phyloP scores from a whole-genome alignment of 2,888 invertebrate genomes.

The Apodemia zela region DNA sequence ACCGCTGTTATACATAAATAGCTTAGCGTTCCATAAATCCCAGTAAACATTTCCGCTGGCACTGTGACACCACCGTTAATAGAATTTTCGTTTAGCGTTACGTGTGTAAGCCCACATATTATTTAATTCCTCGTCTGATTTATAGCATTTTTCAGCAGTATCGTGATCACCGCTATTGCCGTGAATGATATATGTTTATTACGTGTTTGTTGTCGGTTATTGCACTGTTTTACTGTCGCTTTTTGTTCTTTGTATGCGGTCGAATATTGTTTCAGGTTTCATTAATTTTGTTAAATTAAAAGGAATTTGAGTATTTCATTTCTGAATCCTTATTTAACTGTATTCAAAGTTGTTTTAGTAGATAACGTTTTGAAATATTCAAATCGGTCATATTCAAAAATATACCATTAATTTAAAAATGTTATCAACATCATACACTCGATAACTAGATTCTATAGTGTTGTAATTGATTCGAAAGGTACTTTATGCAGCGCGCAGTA shows the following conservation, averaged over 20 bases:
- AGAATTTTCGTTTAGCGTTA: slow-evolving; percentile 17
- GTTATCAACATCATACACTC: too few species aligned
- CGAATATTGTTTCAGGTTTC: neutral
- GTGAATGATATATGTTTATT: slow-evolving; percentile 15
- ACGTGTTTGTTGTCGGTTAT: slow-evolving; percentile 14
- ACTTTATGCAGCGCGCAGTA: too few species aligned
- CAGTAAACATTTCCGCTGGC: slow-evolving; percentile 17
- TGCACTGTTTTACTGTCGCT: slow-evolving; percentile 2
- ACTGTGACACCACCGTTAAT: slow-evolving; percentile 23
- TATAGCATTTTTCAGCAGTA: slow-evolving; percentile 33
- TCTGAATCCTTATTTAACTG: too few species aligned
- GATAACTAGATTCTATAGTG: too few species aligned
- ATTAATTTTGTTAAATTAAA: neutral
- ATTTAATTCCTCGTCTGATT: slow-evolving; percentile 53
- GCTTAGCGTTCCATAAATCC: too few species aligned
- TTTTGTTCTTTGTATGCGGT: slow-evolving; percentile 8
- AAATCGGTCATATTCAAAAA: too few species aligned
- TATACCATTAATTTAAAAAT: too few species aligned
- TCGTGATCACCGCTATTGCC: slow-evolving; percentile 13
- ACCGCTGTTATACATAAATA: too few species aligned
- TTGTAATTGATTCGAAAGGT: too few species aligned
- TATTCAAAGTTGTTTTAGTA: too few species aligned
- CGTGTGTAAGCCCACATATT: slow-evolving; percentile 41
- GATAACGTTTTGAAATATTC: too few species aligned
- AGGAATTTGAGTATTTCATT: too few species aligned